Evolutionary conservation across 2,888 invertebrate species (phyloP), one percentile per base, ranked within the genome.

Genomic region (Synanthedon tipuliformis): DNA sequence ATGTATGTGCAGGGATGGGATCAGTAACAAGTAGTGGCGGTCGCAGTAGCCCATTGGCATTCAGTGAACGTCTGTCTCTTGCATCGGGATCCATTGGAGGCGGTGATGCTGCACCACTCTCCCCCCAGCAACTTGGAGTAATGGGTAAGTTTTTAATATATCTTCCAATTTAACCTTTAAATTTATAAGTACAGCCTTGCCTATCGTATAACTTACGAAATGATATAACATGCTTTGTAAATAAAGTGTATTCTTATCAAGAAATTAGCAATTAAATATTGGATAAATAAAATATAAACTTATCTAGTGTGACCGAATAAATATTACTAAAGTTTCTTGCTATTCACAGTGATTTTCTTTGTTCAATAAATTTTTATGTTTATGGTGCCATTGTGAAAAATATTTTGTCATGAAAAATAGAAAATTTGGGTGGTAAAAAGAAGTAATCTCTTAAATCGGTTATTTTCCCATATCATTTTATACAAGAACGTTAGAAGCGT

Each of bases 71-170:
- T 10, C 73, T 90, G 48, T 93, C 93, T 0, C 65, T 92, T 57
- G 92, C 92, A 1, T 92, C 92, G 0, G 92, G 92, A 1, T 92
- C 92, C 45, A 81, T 92, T 53, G 89, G 90, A 1, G 86, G 87
- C 11, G 89, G 89, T 49, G 89, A 89, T 59, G 90, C 91, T 41
- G 88, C 91, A 1, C 91, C 90, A 57, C 88, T 96, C 41, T 94
- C 95, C 3, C 94, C 96, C 1, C 95, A 95, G 71, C 95, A 96
- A 66, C 89, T 96, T 40, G 96, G 96, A 55, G 94, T 95, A 34
- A 93, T 96, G 91, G 96, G 95, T 94, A 80, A 92, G 92, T 90
- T 15, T 53, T n/a, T 51, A 11, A n/a, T 13, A 16, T 23, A 49
- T 49, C 18, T 49, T 12, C n/a, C 45, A 13, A 11, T 45, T 45